phyloP scores from a whole-genome alignment of 2,797 vertebrate species.

The Sylvilagus floridanus region DNA sequence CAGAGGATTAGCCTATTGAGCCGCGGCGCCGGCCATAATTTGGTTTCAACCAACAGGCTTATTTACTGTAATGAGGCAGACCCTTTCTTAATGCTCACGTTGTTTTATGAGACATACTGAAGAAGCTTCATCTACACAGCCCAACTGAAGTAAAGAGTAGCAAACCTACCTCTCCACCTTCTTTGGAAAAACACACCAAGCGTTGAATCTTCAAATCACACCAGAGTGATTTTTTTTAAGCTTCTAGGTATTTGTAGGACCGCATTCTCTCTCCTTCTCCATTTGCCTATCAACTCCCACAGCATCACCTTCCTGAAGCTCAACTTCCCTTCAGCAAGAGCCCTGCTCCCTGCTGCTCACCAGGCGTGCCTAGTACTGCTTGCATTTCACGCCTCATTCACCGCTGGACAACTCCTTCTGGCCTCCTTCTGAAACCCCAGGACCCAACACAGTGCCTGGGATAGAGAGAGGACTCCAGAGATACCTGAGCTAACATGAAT shows the following conservation, averaged over 20 bases:
- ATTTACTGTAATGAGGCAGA: background rate
- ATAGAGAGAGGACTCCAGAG: background rate
- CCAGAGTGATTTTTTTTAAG: background rate
- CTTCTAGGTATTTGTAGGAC: background rate
- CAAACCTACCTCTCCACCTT: background rate
- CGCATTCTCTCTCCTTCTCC: background rate
- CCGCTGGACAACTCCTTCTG: background rate
- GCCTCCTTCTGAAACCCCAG: background rate
- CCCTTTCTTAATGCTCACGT: background rate
- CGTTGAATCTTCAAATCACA: background rate
- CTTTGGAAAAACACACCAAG: conserved; percentile 1
- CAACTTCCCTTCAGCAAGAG: background rate
- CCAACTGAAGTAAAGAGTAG: background rate
- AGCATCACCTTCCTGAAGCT: background rate
- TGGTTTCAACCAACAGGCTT: too few species aligned
- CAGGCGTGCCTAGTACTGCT: background rate
- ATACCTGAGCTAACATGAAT: background rate
- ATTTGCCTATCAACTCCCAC: background rate
- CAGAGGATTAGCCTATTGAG: too few species aligned
- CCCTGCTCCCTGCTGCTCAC: background rate
- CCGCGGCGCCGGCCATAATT: too few species aligned
- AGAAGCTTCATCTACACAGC: background rate
- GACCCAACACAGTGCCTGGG: background rate
- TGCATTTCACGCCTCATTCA: background rate
- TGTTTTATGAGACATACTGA: background rate